Percentiles rank a stretch among this genome's conserved stretches.
These are phyloP conservation scores for Danionella cerebrum DNA, from an alignment of 2,113 vertebrate genomes.

Conservation along the genomic window DNA sequence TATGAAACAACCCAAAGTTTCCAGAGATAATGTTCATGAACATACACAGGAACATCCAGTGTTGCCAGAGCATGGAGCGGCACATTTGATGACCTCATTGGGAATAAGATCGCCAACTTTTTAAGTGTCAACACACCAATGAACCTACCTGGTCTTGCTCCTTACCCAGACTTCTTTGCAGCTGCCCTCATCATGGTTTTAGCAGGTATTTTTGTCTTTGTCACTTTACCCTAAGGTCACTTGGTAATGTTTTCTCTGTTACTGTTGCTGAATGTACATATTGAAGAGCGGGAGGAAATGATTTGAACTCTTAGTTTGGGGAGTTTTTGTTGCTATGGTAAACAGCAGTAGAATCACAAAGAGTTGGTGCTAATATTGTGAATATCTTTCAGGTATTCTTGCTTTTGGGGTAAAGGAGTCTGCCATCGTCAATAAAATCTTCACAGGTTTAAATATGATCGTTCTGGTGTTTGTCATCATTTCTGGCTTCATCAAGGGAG, in stretches of 20 bases:
- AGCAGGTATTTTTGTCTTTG: slow-evolving; percentile 57
- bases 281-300: too few relatives aligned
- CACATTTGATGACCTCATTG: slow-evolving; percentile 75
- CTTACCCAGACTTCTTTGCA: slow-evolving; percentile 76
- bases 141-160: slow-evolving; percentile 68
- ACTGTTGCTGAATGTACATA: too few relatives aligned
- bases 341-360: background rate
- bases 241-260: background rate
- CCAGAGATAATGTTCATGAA: too few relatives aligned
- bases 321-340: too few relatives aligned
- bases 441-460: slow-evolving; percentile 70
- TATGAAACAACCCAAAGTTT: too few relatives aligned
- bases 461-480: slow-evolving; percentile 73
- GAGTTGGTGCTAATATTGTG: background rate
- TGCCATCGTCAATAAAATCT: slow-evolving; percentile 70
- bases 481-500: slow-evolving; percentile 70
- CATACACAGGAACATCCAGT: slow-evolving; percentile 74
- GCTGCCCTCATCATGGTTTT: slow-evolving; percentile 71
- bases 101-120: slow-evolving; percentile 62
- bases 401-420: slow-evolving; percentile 81
- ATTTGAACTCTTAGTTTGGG: too few relatives aligned
- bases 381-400: slow-evolving; percentile 64
- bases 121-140: slow-evolving; percentile 52
- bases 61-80: slow-evolving; percentile 78
- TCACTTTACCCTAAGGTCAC: background rate